Evolutionary conservation across 2,113 vertebrate species (phyloP), one percentile per base, ranked within the genome.

Genomic region (Grus americana): DNA sequence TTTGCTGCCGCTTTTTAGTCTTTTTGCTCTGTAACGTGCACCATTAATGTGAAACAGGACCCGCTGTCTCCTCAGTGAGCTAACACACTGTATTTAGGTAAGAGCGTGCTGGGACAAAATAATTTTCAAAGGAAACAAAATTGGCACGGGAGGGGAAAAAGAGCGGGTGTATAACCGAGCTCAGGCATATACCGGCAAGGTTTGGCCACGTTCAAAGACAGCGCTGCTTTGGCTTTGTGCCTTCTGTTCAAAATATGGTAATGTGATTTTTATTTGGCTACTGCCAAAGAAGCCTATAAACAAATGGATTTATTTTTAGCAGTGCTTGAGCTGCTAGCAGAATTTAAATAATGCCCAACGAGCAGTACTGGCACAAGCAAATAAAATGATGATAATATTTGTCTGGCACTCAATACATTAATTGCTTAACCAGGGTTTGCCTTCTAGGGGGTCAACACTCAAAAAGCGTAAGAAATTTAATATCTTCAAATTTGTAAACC

Each of bases 251-350:
- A 78, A 87, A 63, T 73, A 89, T 17, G 32, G 42, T 49, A 76
- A 42, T 8, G 50, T 65, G 42, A 29, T 29, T 85, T 96, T 96
- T 70, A 76, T 93, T 93, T 88, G 63, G 68, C 84, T 68, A 61
- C 62, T 91, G 79, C 88, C 58, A 93, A 92, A 84, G 67, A 58
- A 67, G 36, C 55, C 68, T 91, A 63, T 47, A 89, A 96, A 78
- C 72, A 95, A 90, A 95, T 72, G 27, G 65, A 57, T 72, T 88
- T 95, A 91, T 94, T 96, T 96, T 95, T 84, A 85, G 67, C 72
- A 46, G 38, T 49, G 68, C 73, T 76, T 30, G 54, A 92, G 84
- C 58, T 85, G 70, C 91, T 74, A 86, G 76, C 3, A 42, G 87
- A 71, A 92, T 92, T 70, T 81, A 92, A 92, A 86, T 83, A 82